Evolutionary conservation across 64 coral and sea anemone genomes (phyloP), one percentile per base, ranked within the genome.

Genomic region (Montipora sp.): DNA sequence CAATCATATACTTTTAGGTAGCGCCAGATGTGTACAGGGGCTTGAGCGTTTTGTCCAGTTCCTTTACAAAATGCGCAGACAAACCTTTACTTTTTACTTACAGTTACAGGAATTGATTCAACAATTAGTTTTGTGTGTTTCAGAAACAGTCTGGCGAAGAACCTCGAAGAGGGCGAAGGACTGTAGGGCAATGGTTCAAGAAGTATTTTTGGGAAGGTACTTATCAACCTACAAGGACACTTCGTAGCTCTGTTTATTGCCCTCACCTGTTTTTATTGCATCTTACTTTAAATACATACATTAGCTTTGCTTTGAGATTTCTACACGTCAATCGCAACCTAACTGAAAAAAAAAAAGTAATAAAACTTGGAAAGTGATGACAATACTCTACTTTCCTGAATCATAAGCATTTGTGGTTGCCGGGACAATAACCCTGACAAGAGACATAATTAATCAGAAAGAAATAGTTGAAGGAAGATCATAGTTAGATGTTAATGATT

Each of bases 191-290:
- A 50, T 77, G 75, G 75, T 77, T 77, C 46, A 77, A 77, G 75
- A 77, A 77, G 48, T 77, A 77, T 77, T 77, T 77, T 77, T 77
- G 75, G 75, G 75, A 77, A 77, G 75, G 75, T 77, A 77, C 36
- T 36, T 36, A 36, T 36, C 36, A 36, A 36, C 36, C 36, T 2
- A 36, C 36, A 2, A 36, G 36, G 36, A 36, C 36, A 36, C 36
- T 36, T 36, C 36, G 36, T 36, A 36, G 36, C 36, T 36, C 36
- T 36, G 36, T 36, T 36, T 36, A 36, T 36, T 36, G 36, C 36
- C 0, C 36, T 36, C 36, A 36, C 36, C 36, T 36, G 36, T 36
- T 36, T 36, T 2, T 36, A 36, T 36, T 36, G 36, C 36, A 36
- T 36, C 1, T 36, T 36, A 36, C 36, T 36, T 36, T 36, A 36